phyloP scores from a whole-genome alignment of 2,113 vertebrate species.

The Pollachius pollachius region DNA sequence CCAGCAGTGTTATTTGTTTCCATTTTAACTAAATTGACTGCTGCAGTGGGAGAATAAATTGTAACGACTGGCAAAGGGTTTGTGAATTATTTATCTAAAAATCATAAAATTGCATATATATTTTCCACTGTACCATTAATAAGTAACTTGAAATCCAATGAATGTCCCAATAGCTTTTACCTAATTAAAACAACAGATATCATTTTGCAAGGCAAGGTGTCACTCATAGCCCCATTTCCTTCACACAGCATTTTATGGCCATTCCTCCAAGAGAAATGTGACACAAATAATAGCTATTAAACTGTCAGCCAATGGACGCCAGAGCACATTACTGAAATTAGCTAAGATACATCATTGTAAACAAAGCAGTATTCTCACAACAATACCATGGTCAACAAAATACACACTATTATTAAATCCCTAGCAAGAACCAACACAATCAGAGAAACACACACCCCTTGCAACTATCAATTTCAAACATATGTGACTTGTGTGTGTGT shows the following conservation, averaged over 20 bases:
- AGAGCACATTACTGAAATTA: slow-evolving; percentile 89
- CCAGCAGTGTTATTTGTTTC: slow-evolving; percentile 56
- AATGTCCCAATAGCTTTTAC: slow-evolving; percentile 88
- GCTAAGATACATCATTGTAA: slow-evolving; percentile 77
- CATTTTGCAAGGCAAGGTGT: slow-evolving; percentile 84
- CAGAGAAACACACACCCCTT: slow-evolving; percentile 1
- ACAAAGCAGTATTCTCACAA: slow-evolving; percentile 57
- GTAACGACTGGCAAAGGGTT: slow-evolving; percentile 65
- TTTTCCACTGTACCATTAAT: slow-evolving; percentile 75
- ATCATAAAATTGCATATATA: too few species aligned
- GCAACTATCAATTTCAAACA: background rate
- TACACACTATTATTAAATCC: slow-evolving; percentile 31
- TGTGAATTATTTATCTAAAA: slow-evolving; percentile 69
- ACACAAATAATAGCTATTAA: slow-evolving; percentile 95
- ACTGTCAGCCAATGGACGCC: slow-evolving; percentile 82
- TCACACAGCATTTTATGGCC: slow-evolving; percentile 82
- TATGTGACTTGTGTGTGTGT: background rate
- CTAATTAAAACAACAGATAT: slow-evolving; percentile 99
- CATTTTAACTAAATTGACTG: slow-evolving; percentile 59
- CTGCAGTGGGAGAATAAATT: slow-evolving; percentile 55
- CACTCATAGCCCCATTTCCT: slow-evolving; percentile 84
- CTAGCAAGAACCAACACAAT: slow-evolving; percentile 16
- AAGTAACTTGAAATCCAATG: slow-evolving; percentile 86
- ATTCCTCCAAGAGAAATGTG: slow-evolving; percentile 81
- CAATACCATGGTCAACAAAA: slow-evolving; percentile 16